Base-by-base conservation (phyloP, 2,113 vertebrate genomes). In the Shinisaurus crocodilurus region DNA sequence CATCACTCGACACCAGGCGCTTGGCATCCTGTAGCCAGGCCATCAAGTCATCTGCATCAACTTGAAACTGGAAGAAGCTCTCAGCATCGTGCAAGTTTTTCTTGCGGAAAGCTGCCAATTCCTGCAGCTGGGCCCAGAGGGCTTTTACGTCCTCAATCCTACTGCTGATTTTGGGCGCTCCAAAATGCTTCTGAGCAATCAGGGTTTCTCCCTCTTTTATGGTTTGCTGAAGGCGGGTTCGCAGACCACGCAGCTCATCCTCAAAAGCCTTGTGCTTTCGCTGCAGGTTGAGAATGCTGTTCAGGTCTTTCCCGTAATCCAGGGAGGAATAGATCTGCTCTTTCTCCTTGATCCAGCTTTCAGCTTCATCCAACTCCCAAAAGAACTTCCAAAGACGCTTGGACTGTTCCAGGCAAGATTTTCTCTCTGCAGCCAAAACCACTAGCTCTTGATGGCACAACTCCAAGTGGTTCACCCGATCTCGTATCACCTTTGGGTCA, bases 321-420 rank as follows among this genome's bases (percentile, higher is more conserved):
- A 99, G 91, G 16, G 98, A 97, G 43, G 98, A 99, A 95, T 99
- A 99, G 82, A 99, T 98, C 84, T 99, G 98, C 92, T 99, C 99
- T 95, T 99, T 99, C 94, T 99, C 99, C 87, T 98, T 98, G 92
- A 99, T 98, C 99, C 99, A 99, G 94, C 98, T 97, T 94, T 99
- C 99, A 0, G 98, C 96, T 94, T 99, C 99, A 0, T 98, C 97
- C 96, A 98, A 97, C 96, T 99, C 99, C 98, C 99, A 99, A 88
- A 99, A 97, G 95, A 99, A 99, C 93, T 98, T 98, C 98, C 99
- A 99, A 94, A 99, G 97, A 48, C 96, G 96, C 3, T 98, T 98
- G 5, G 99, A 99, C 93, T 99, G 98, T 94, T 98, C 97, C 93
- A 99, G 95, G 10, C 96, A 97, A 50, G 96, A 97, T 90, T 98